phyloP scores from a whole-genome alignment of 2,113 vertebrate genomes.

The Brevimyrus niger region DNA sequence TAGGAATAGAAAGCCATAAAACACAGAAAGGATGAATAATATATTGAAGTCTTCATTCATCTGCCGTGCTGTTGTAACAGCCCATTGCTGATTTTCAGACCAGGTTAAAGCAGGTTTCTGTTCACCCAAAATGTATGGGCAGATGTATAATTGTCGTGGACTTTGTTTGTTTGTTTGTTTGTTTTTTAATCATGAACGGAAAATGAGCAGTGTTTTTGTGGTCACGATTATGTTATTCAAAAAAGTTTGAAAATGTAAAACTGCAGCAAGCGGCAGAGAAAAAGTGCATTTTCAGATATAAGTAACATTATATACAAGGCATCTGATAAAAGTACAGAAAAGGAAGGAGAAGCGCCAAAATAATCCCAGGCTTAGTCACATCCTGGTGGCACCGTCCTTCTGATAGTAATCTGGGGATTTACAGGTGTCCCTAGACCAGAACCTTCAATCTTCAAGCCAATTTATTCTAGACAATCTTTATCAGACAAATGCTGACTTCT shows the following conservation, averaged over 20 bases:
- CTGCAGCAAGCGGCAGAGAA: neutral
- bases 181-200: neutral
- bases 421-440: neutral
- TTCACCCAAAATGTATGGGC: neutral
- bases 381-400: neutral
- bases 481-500: neutral
- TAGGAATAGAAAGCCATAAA: conserved; percentile 99
- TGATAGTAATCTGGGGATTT: neutral
- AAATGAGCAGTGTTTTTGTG: neutral
- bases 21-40: conserved; percentile 76
- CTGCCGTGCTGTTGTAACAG: neutral
- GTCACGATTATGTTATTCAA: neutral
- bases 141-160: neutral
- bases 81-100: neutral
- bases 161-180: neutral
- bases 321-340: neutral
- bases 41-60: neutral
- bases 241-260: neutral
- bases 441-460: neutral
- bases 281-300: neutral
- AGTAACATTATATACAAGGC: neutral
- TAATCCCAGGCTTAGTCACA: neutral
- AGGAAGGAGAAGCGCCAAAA: neutral
- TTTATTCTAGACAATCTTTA: neutral
- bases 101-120: neutral